Percentiles rank a stretch among this genome's conserved stretches.
phyloP scores from a whole-genome alignment of 2,888 invertebrate genomes.

The Cyclophora punctaria region DNA sequence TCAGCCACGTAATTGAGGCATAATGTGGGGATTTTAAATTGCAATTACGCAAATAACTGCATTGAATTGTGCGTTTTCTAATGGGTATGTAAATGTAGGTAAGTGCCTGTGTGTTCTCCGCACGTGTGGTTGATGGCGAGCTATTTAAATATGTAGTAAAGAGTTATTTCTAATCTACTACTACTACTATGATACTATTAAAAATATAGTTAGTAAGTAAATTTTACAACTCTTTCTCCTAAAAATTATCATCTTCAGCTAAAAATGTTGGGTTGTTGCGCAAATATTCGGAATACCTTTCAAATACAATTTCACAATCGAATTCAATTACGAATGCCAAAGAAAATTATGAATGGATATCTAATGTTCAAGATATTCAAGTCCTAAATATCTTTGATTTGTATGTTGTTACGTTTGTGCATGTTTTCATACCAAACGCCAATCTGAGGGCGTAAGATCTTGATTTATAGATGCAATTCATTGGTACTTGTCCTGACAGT shows the following conservation, averaged over 20 bases:
- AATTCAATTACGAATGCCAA: too few relatives aligned
- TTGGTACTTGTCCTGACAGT: constrained; percentile 21
- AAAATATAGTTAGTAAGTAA: too few relatives aligned
- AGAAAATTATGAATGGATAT: not conserved
- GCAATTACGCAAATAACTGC: constrained; percentile 12
- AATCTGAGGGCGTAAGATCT: constrained; percentile 20
- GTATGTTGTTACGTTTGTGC: not conserved
- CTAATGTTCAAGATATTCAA: not conserved
- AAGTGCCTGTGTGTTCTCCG: not conserved
- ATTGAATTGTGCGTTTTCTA: constrained; percentile 5
- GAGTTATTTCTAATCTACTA: too few relatives aligned
- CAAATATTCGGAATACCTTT: too few relatives aligned
- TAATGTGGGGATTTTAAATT: constrained; percentile 12
- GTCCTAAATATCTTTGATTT: too few relatives aligned
- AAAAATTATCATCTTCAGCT: too few relatives aligned
- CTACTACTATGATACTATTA: too few relatives aligned
- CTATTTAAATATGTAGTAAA: too few relatives aligned
- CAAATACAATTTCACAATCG: too few relatives aligned
- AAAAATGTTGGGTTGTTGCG: too few relatives aligned
- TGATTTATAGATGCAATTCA: constrained; percentile 22
- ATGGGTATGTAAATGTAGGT: constrained; percentile 11
- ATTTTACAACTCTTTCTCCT: too few relatives aligned
- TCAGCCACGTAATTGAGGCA: constrained; percentile 8
- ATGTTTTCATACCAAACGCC: constrained; percentile 12
- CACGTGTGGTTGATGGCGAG: not conserved